Conservation (phyloP, 1,140 invertebrate genomes). For the Brachionus asplanchnoidis region DNA sequence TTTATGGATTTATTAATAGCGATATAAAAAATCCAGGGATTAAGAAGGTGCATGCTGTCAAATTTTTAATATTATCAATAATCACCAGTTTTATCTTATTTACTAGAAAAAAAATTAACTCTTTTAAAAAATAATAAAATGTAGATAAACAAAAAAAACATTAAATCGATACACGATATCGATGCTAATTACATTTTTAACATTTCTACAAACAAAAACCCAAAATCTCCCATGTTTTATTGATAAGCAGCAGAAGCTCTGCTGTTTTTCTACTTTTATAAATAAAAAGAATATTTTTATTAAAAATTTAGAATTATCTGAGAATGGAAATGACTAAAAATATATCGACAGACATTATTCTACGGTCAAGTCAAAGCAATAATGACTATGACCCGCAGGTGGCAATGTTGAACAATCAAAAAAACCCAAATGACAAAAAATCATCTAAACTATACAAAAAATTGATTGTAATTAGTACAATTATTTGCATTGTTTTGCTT, state of each 20-base stretch:
- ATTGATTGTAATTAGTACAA: not conserved
- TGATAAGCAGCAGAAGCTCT: not conserved
- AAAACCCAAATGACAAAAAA: not conserved
- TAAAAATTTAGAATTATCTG: not conserved
- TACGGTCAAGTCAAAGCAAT: not conserved
- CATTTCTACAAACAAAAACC: not conserved
- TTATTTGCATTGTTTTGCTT: not conserved
- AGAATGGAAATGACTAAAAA: not conserved
- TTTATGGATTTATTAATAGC: not conserved
- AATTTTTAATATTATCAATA: not conserved
- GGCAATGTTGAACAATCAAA: not conserved
- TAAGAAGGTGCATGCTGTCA: not conserved
- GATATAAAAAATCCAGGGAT: not conserved
- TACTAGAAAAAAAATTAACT: not conserved
- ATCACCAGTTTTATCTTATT: not conserved
- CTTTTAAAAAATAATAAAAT: not conserved
- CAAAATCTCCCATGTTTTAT: not conserved
- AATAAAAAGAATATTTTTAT: not conserved
- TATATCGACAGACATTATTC: not conserved
- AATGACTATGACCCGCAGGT: not conserved
- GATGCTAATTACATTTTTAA: not conserved
- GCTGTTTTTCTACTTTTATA: no score
- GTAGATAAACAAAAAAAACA: not conserved
- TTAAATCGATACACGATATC: not conserved
- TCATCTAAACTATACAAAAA: not conserved